Base-by-base conservation (phyloP, 2,113 vertebrate genomes). In the Pachypanchax playfairii region DNA sequence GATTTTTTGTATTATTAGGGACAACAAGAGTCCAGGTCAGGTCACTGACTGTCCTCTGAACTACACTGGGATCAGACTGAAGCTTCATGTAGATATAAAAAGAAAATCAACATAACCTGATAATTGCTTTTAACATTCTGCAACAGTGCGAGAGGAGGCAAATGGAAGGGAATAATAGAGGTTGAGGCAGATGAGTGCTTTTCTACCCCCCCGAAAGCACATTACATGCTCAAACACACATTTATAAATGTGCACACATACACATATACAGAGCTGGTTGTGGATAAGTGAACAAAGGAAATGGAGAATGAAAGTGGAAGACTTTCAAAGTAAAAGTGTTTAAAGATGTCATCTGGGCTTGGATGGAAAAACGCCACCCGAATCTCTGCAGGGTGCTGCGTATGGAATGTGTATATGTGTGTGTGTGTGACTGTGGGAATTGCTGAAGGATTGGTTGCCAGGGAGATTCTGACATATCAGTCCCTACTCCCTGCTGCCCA, bases 371-470 rank as follows among this genome's bases (percentile, higher is more conserved):
- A 67, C 41, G 48, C 51, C 31, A 55, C 57, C 65, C 64, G 55
- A 42, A 58, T 52, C 62, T 77, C 48, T 73, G 69, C 73, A 65
- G 82, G 78, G 73, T 70, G 74, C 72, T 70, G 49, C 24, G 9
- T 73, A 47, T 58, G 55, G 56, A 39, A 60, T 49, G 61, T 50
- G 47, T 60, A 66, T 73, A 58, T 57, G 75, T 74, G 65, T 54
- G 70, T 78, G 60, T 54, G 71, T 70, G 69, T 65, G 65, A 64
- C 71, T 26, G n/a, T n/a, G 80, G 84, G 87, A 28, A 63, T n/a
- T n/a, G 77, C 82, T 92, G 91, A 92, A 81, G 87, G 84, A 92
- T 92, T 86, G 88, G 88, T 91, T 91, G 85, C 84, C 82, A 85
- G 64, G 87, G 87, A 88, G 85, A 92, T 87, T 91, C 85, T 91